A percentile compares a stretch with the other conserved stretches of the same genome.
phyloP scores from a whole-genome alignment of 2,888 invertebrate species.

The Hemistola chrysoprasaria region DNA sequence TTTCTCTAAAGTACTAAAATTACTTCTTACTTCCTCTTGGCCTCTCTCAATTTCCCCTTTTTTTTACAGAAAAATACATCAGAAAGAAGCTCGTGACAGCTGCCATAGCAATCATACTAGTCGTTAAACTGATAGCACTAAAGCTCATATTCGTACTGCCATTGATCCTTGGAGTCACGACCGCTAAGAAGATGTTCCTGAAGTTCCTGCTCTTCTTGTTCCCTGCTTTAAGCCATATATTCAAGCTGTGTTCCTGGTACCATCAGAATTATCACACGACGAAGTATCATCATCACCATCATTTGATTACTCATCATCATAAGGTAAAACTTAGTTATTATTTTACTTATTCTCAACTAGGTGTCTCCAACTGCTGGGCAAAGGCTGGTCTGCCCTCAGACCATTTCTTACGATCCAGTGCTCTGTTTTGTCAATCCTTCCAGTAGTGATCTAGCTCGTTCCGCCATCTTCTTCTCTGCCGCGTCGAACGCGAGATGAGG shows the following conservation, averaged over 20 bases:
- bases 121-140: constrained; percentile 90
- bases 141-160: constrained; percentile 91
- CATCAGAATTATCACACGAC: constrained; percentile 87
- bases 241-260: constrained; percentile 92
- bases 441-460: too few relatives aligned
- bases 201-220: constrained; percentile 91
- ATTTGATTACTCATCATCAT: constrained; percentile 90
- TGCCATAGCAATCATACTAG: constrained; percentile 88
- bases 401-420: too few relatives aligned
- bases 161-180: constrained; percentile 88
- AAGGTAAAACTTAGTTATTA: constrained; percentile 48
- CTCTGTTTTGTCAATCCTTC: too few relatives aligned
- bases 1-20: too few relatives aligned
- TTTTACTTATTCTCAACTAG: too few relatives aligned
- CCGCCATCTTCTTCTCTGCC: too few relatives aligned
- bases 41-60: too few relatives aligned
- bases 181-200: constrained; percentile 92
- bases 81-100: constrained; percentile 88
- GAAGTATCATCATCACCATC: constrained; percentile 92
- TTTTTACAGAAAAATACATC: constrained; percentile 86
- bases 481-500: too few relatives aligned
- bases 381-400: too few relatives aligned
- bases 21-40: too few relatives aligned
- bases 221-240: constrained; percentile 91
- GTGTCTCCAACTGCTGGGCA: too few relatives aligned